Conservation (phyloP, 2,888 invertebrate genomes). For the Chesias legatella region DNA sequence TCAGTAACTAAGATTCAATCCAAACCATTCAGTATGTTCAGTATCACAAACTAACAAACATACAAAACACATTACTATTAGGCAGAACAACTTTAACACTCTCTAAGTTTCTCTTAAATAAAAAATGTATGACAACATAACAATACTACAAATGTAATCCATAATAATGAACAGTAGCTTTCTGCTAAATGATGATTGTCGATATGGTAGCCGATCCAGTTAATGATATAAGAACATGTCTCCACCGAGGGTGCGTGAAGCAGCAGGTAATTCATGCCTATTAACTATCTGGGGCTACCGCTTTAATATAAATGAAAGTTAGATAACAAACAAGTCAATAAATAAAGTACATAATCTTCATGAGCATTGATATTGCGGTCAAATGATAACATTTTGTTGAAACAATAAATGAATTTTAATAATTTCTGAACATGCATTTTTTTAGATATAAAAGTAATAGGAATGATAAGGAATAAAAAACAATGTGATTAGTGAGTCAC, state of each 20-base stretch:
- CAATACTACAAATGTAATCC: too few species aligned
- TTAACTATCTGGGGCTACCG: slow-evolving; percentile 44
- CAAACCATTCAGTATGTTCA: too few species aligned
- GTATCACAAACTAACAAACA: too few species aligned
- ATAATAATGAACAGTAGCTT: slow-evolving; percentile 7
- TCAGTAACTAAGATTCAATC: too few species aligned
- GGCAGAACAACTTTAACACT: too few species aligned
- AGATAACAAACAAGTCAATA: slow-evolving; percentile 9
- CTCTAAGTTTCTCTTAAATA: too few species aligned
- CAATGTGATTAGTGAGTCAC: slow-evolving; percentile 34
- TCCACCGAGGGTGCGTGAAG: slow-evolving; percentile 21
- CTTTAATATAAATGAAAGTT: slow-evolving; percentile 39
- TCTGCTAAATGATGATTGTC: slow-evolving; percentile 17
- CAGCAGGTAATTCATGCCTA: slow-evolving; percentile 27
- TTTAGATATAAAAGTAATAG: neutral
- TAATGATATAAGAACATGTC: slow-evolving; percentile 31
- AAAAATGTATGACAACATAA: too few species aligned
- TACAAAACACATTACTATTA: too few species aligned
- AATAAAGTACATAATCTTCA: neutral
- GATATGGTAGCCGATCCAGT: slow-evolving; percentile 26
- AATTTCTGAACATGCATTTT: slow-evolving; percentile 3
- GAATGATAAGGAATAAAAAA: slow-evolving; percentile 25
- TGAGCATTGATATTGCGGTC: neutral
- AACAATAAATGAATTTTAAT: slow-evolving; percentile 10
- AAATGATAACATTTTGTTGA: neutral